Percentiles rank a stretch among this genome's conserved stretches.
phyloP scores from a whole-genome alignment of 2,888 invertebrate species.

The Drosophila borealis region DNA sequence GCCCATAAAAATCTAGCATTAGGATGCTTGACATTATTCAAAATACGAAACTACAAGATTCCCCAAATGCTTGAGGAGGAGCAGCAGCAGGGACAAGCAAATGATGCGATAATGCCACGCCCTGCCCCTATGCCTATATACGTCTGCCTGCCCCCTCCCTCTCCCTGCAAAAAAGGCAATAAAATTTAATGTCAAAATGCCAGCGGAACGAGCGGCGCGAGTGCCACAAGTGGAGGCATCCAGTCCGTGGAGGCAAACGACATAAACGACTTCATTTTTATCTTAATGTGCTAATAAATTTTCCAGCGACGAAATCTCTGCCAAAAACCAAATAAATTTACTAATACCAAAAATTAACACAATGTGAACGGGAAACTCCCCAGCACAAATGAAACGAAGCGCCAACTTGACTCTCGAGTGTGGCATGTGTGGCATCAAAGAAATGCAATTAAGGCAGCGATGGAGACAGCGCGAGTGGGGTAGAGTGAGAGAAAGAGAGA shows the following conservation, averaged over 20 bases:
- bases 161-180: constrained; percentile 69
- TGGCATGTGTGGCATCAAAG: constrained; percentile 76
- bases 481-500: constrained; percentile 1
- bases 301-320: constrained; percentile 78
- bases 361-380: constrained; percentile 24
- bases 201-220: constrained; percentile 38
- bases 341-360: constrained; percentile 69
- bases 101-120: constrained; percentile 48
- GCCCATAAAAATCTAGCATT: constrained; percentile 58
- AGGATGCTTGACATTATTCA: constrained; percentile 73
- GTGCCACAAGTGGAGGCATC: constrained; percentile 22
- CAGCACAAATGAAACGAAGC: constrained; percentile 61
- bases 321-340: constrained; percentile 81
- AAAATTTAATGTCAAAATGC: constrained; percentile 71
- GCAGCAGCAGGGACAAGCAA: constrained; percentile 27
- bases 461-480: constrained; percentile 2
- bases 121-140: constrained; percentile 21
- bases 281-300: constrained; percentile 84
- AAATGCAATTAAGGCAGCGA: constrained; percentile 74
- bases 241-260: constrained; percentile 35
- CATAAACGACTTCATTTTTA: constrained; percentile 81
- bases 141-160: neutral
- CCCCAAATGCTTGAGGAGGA: constrained; percentile 58
- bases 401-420: constrained; percentile 71
- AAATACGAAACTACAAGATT: constrained; percentile 70